Evolutionary conservation across 2,888 invertebrate species (phyloP).

Genomic region (Hermodice carunculata): DNA sequence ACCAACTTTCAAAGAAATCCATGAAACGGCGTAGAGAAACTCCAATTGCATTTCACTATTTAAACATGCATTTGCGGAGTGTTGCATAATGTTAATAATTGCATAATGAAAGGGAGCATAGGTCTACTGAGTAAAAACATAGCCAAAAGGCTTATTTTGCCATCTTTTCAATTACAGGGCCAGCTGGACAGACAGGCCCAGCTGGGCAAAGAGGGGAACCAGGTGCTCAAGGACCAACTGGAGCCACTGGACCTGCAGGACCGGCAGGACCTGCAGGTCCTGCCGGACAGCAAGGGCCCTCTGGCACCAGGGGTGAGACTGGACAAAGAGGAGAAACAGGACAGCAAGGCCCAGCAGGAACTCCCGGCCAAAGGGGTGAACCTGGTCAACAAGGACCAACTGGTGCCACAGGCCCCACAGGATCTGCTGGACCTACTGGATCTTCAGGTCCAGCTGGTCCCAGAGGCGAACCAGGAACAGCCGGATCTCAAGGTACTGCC

Average conservation of each 20-base stretch:
- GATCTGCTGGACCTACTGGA: not conserved
- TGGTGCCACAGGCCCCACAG: constrained; percentile 22
- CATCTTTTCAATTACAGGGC: too few species aligned
- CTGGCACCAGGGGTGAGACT: constrained; percentile 38
- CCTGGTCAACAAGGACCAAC: constrained; percentile 34
- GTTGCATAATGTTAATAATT: too few species aligned
- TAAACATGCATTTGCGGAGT: too few species aligned
- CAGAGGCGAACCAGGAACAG: constrained; percentile 45
- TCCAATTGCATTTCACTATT: too few species aligned
- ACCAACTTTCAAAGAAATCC: too few species aligned
- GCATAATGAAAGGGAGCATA: too few species aligned
- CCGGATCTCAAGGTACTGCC: constrained; percentile 29
- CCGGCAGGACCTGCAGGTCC: not conserved
- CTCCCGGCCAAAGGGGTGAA: constrained; percentile 11
- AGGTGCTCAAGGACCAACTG: not conserved
- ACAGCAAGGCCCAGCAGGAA: not conserved
- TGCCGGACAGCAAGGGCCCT: not conserved
- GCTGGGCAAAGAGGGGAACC: constrained; percentile 1
- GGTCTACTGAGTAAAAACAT: too few species aligned
- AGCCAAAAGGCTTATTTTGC: too few species aligned
- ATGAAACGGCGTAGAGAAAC: too few species aligned
- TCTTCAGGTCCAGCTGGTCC: not conserved
- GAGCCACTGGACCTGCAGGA: not conserved
- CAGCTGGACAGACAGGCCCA: constrained; percentile 1
- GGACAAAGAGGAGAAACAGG: constrained; percentile 45